Evolutionary conservation across 2,888 invertebrate genomes (phyloP).

Genomic region (Galerucella nymphaeae): DNA sequence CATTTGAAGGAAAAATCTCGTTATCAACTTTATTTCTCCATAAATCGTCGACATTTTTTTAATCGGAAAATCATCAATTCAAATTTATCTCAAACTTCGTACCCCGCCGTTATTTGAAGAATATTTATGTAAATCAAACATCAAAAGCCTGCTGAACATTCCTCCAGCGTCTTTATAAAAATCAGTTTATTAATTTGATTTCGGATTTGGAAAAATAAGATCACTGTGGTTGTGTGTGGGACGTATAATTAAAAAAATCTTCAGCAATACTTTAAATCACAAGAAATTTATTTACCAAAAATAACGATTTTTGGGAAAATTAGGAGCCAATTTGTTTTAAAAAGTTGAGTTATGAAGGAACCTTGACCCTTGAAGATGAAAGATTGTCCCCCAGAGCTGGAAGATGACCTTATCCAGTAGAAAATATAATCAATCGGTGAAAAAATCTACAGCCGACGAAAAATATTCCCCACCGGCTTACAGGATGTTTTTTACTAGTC

Average conservation of each 20-base stretch:
- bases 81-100: slow-evolving; percentile 16
- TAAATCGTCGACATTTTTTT: slow-evolving; percentile 32
- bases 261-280: too few relatives aligned
- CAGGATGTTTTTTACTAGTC: too few relatives aligned
- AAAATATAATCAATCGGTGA: too few relatives aligned
- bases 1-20: slow-evolving; percentile 27
- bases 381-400: too few relatives aligned
- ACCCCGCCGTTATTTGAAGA: slow-evolving; percentile 19
- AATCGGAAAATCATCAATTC: slow-evolving; percentile 24
- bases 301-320: too few relatives aligned
- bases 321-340: too few relatives aligned
- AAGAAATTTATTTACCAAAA: too few relatives aligned
- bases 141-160: slow-evolving; percentile 35
- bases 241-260: background rate
- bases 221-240: background rate
- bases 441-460: too few relatives aligned
- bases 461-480: too few relatives aligned
- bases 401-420: too few relatives aligned
- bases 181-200: slow-evolving; percentile 36
- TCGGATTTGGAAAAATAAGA: slow-evolving; percentile 15
- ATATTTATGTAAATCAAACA: slow-evolving; percentile 41
- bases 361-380: too few relatives aligned
- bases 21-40: slow-evolving; percentile 33
- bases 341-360: too few relatives aligned
- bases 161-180: slow-evolving; percentile 26